Evolutionary conservation across 1,140 invertebrate species (phyloP).

Genomic region (Heterodera carotae): DNA sequence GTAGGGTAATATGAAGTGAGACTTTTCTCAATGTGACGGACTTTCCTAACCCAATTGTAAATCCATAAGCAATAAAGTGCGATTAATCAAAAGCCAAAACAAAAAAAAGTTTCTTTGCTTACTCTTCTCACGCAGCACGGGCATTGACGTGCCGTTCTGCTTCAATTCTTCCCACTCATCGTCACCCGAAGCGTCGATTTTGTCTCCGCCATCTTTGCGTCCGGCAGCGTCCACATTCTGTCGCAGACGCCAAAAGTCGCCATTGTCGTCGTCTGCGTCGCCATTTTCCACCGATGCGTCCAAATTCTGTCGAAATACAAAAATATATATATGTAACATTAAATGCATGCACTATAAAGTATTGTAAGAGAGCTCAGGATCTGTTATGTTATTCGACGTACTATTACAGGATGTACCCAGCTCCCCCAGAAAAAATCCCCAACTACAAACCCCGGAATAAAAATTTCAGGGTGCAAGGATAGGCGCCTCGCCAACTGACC

Average conservation of each 20-base stretch:
- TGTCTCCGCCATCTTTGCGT: neutral
- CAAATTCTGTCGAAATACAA: neutral
- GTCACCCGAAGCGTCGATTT: neutral
- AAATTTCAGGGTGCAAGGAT: too few relatives aligned
- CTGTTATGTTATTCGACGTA: too few relatives aligned
- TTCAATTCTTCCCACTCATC: neutral
- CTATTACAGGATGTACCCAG: too few relatives aligned
- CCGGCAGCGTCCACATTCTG: neutral
- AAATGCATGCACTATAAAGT: too few relatives aligned
- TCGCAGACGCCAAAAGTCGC: neutral
- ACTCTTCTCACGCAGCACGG: neutral
- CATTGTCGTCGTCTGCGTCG: neutral
- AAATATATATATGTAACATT: neutral
- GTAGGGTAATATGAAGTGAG: too few relatives aligned
- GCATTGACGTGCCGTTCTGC: neutral
- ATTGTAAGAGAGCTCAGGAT: neutral
- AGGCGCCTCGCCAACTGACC: too few relatives aligned
- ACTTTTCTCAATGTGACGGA: neutral
- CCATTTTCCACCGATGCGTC: neutral
- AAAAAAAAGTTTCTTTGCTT: conserved; percentile 6
- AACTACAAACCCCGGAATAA: too few relatives aligned
- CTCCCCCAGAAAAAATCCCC: too few relatives aligned
- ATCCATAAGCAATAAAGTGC: neutral
- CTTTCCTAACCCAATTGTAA: neutral
- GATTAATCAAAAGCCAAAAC: neutral